Evolutionary conservation across 1,140 invertebrate genomes (phyloP), one percentile per base, ranked within the genome.

Genomic region (Mactra quadrangularis): DNA sequence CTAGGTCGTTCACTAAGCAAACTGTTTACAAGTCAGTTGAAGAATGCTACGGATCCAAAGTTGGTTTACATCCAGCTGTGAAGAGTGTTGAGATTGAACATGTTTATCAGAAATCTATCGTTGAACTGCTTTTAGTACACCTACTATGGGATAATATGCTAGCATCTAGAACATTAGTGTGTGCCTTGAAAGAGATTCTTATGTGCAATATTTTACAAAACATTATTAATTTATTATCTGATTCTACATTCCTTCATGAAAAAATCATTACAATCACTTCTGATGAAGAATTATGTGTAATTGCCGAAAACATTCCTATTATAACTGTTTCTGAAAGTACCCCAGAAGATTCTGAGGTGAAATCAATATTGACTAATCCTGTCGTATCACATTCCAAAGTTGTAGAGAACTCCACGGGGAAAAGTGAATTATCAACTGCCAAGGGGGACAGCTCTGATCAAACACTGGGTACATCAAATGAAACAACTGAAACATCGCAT

Each of bases 131-230:
- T 29, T 50, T 81, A 25, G n/a, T 81, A 33, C 66, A 81, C 33
- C 41, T 81, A 17, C 27, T 81, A 25, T 31, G 60, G 55, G 77
- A 81, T 41, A 64, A 81, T 29, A 59, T 71, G 55, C 25, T 55
- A 29, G 55, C 41, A 22, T 41, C 53, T 35, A 55, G 38, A 35
- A 19, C 64, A 47, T 31, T 81, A 19, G 22, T 41, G 17, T 81
- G 77, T 81, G 77, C 77, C 50, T 81, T 81, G 53, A 71, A 81
- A 35, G 77, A 81, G 29, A 68, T 81, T 25, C 57, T 81, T n/a
- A 71, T 52, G 45, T 71, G 15, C 25, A 81, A 81, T 59, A 29
- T 81, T 2, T 38, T 81, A 15, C 64, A 71, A 50, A 70, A 33
- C 17, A 53, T 81, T 22, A 60, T 81, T n/a, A 66, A 71, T 50